These are phyloP conservation scores for Polydrusus tereticollis DNA, from an alignment of 2,888 invertebrate species.

Conservation along the genomic window DNA sequence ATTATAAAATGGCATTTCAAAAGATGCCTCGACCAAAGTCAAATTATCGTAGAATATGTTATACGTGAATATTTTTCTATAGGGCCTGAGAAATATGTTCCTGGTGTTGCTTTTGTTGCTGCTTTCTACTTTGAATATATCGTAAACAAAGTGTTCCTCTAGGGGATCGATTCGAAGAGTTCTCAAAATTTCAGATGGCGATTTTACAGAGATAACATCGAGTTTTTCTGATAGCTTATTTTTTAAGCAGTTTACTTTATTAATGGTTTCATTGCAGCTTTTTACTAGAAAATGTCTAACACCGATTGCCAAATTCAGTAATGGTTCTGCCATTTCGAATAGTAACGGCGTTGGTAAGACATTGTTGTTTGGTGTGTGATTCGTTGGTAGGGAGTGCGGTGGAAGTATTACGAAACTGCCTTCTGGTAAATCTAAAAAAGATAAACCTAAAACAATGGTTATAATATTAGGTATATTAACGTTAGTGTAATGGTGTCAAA, in stretches of 20 bases:
- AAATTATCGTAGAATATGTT: constrained; percentile 61
- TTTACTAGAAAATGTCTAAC: constrained; percentile 54
- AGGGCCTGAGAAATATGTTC: constrained; percentile 55
- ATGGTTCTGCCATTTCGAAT: constrained; percentile 62
- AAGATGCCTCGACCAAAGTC: constrained; percentile 53
- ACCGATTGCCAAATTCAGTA: constrained; percentile 57
- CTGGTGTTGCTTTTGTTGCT: constrained; percentile 42
- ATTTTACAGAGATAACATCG: background rate
- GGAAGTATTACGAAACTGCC: constrained; percentile 60
- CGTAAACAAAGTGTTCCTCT: constrained; percentile 60
- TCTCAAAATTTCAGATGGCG: constrained; percentile 50
- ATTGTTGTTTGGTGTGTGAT: constrained; percentile 53
- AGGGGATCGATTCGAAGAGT: constrained; percentile 61
- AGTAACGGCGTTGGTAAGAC: constrained; percentile 61
- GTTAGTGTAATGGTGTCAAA: background rate
- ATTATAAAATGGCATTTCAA: constrained; percentile 32
- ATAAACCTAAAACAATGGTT: background rate
- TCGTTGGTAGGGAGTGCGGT: constrained; percentile 53
- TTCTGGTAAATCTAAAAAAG: constrained; percentile 34
- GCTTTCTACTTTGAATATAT: constrained; percentile 59
- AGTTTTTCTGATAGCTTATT: constrained; percentile 45
- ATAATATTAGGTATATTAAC: background rate
- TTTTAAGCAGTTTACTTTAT: constrained; percentile 60
- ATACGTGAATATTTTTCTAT: constrained; percentile 59
- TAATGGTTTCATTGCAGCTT: constrained; percentile 60